Evolutionary conservation across 1,140 invertebrate genomes (phyloP).

Genomic region (Drosophila sucinea): DNA sequence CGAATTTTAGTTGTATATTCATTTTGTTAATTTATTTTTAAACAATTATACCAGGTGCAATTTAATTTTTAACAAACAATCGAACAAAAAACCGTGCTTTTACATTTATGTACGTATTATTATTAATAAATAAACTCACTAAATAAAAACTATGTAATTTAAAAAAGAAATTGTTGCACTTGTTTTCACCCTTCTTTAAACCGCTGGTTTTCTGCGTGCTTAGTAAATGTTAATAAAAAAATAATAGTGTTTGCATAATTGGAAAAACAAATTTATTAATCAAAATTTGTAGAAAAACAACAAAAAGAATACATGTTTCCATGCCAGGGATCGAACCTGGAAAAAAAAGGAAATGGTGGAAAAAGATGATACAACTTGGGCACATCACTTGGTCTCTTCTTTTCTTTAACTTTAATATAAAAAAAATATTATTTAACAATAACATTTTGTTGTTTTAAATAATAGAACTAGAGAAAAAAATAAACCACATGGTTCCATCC

Average conservation of each 20-base stretch:
- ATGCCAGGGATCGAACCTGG: conserved; percentile 83
- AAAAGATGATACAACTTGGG: too few relatives aligned
- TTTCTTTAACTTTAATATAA: too few relatives aligned
- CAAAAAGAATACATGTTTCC: conserved; percentile 62
- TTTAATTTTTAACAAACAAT: conserved; percentile 53
- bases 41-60: conserved; percentile 55
- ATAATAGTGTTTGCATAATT: not conserved
- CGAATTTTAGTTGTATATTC: conserved; percentile 48
- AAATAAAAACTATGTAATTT: not conserved
- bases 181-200: too few relatives aligned
- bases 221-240: not conserved
- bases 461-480: conserved; percentile 16
- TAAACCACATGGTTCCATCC: conserved; percentile 84
- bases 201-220: not conserved
- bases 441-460: too few relatives aligned
- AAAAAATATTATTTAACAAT: too few relatives aligned
- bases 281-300: not conserved
- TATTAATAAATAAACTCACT: conserved; percentile 64
- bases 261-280: not conserved
- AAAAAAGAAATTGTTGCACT: not conserved
- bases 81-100: conserved; percentile 44
- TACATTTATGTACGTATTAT: conserved; percentile 66
- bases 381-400: too few relatives aligned
- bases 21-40: conserved; percentile 57
- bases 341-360: not conserved